Evolutionary conservation across 2,888 invertebrate genomes (phyloP).

Genomic region (Erannis defoliaria): DNA sequence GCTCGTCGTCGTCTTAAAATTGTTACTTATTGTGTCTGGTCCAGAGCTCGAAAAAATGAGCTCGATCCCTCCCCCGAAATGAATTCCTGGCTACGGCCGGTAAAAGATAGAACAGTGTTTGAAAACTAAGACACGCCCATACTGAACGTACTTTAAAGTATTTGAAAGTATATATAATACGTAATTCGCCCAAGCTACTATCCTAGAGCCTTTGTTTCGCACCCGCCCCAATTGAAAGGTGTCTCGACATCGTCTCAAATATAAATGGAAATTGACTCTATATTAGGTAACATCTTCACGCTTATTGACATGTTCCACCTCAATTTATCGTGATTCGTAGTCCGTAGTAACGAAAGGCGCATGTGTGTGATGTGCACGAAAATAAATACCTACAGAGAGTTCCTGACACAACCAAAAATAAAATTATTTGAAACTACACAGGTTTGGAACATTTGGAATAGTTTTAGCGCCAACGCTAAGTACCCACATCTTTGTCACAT

Average conservation of each 20-base stretch:
- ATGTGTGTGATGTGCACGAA: neutral
- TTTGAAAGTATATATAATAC: no score
- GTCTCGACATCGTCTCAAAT: slow-evolving; percentile 6
- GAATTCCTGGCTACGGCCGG: no score
- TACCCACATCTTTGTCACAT: no score
- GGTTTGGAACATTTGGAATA: neutral
- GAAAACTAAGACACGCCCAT: no score
- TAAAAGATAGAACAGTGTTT: no score
- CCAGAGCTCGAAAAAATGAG: no score
- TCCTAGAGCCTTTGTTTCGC: neutral
- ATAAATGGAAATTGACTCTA: slow-evolving; percentile 25
- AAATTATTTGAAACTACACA: neutral
- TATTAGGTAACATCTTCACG: slow-evolving; percentile 2
- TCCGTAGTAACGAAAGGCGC: slow-evolving; percentile 12
- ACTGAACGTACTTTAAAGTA: no score
- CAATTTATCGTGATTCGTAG: slow-evolving; percentile 16
- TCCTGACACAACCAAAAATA: neutral
- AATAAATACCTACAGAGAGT: neutral
- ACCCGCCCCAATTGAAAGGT: neutral
- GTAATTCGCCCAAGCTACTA: no score
- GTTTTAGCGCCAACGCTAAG: neutral
- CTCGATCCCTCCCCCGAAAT: no score
- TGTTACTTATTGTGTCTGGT: no score
- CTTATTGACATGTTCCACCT: slow-evolving; percentile 11
- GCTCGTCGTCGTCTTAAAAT: no score